phyloP scores from a whole-genome alignment of 2,888 invertebrate species.

The Mesodorylaimus sp. region DNA sequence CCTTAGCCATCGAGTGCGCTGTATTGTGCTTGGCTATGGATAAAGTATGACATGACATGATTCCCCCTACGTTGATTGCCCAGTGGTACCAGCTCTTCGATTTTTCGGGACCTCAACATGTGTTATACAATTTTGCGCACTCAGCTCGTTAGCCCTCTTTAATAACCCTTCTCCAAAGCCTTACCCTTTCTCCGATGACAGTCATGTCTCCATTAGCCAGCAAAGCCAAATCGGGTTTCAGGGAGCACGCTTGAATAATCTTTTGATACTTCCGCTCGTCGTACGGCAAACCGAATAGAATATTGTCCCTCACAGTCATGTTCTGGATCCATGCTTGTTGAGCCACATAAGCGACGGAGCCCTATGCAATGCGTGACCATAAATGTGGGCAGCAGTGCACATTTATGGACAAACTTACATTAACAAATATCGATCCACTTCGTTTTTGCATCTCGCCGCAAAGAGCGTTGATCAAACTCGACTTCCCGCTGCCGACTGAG shows the following conservation, averaged over 20 bases:
- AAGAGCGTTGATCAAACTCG: conserved; percentile 62
- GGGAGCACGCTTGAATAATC: conserved; percentile 31
- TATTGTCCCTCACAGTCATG: conserved; percentile 23
- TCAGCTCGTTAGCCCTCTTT: too few species aligned
- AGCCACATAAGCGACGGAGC: conserved; percentile 39
- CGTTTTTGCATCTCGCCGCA: conserved; percentile 62
- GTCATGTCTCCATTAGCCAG: conserved; percentile 13
- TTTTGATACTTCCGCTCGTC: conserved; percentile 20
- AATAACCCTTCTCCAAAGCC: too few species aligned
- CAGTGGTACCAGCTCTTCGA: too few species aligned
- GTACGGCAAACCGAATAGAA: conserved; percentile 28
- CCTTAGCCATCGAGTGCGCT: too few species aligned
- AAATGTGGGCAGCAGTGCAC: too few species aligned
- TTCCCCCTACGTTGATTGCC: too few species aligned
- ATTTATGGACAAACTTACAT: conserved; percentile 3
- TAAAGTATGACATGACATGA: too few species aligned
- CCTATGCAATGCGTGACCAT: too few species aligned
- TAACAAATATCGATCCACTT: background rate
- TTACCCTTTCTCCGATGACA: conserved; percentile 13
- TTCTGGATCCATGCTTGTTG: conserved; percentile 28
- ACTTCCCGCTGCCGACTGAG: conserved; percentile 35
- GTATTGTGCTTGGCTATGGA: too few species aligned
- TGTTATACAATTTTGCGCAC: too few species aligned
- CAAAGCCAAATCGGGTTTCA: conserved; percentile 30
- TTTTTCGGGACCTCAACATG: too few species aligned